These are phyloP conservation scores for Glaucomys volans DNA, from an alignment of 2,113 vertebrate genomes.

Conservation along the genomic window DNA sequence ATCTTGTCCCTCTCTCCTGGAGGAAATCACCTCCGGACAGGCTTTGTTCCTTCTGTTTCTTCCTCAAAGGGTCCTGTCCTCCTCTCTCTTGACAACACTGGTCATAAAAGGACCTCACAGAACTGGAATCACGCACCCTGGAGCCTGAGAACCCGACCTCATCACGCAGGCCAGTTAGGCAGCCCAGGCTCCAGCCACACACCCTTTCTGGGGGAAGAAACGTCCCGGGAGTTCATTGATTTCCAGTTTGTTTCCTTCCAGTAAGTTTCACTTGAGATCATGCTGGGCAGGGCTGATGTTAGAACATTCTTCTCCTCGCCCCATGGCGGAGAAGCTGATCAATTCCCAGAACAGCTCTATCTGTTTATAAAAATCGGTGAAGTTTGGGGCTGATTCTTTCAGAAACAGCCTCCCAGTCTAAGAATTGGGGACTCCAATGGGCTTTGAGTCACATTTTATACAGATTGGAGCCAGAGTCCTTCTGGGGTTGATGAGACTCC, in stretches of 20 bases:
- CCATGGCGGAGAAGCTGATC: neutral
- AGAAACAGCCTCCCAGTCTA: constrained; percentile 20
- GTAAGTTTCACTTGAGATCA: constrained; percentile 53
- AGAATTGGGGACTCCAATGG: neutral
- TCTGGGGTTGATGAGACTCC: neutral
- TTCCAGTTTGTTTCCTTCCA: neutral
- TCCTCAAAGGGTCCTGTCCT: neutral
- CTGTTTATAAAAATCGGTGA: constrained; percentile 57
- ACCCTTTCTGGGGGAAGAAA: constrained; percentile 9
- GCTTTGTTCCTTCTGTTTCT: neutral
- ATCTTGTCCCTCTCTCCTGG: neutral
- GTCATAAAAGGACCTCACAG: neutral
- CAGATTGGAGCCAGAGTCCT: neutral
- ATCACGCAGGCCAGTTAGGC: neutral
- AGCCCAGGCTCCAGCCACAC: neutral
- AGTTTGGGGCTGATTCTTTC: constrained; percentile 23
- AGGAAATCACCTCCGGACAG: neutral
- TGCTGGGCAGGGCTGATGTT: constrained; percentile 21
- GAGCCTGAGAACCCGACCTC: neutral
- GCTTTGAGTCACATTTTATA: neutral
- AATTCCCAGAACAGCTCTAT: constrained; percentile 10
- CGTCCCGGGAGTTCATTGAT: neutral
- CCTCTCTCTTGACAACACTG: neutral
- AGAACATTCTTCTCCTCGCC: constrained; percentile 22
- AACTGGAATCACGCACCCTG: neutral